phyloP scores from a whole-genome alignment of 2,113 vertebrate genomes.

The Nicator chloris region DNA sequence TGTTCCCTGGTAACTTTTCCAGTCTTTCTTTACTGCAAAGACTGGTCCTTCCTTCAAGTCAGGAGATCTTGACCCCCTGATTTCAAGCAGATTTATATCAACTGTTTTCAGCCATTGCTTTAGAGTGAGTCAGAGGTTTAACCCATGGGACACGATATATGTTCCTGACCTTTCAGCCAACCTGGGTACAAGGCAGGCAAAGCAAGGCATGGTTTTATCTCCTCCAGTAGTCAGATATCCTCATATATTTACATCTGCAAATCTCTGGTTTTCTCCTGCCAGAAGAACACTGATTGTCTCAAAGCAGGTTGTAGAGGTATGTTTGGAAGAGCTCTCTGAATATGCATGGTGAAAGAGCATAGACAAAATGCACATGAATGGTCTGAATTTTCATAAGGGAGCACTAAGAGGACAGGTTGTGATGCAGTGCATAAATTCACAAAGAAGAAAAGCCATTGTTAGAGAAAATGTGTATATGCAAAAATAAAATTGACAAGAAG shows the following conservation, averaged over 20 bases:
- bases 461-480: not conserved
- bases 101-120: not conserved
- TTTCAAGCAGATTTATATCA: not conserved
- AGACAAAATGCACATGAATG: not conserved
- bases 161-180: not conserved
- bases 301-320: not conserved
- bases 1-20: not conserved
- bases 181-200: not conserved
- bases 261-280: not conserved
- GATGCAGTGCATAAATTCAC: not conserved
- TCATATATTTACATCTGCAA: not conserved
- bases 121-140: not conserved
- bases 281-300: not conserved
- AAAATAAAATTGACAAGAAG: slow-evolving; percentile 2
- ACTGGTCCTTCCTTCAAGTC: not conserved
- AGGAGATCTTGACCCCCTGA: not conserved
- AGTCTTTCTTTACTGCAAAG: not conserved
- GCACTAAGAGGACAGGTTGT: not conserved
- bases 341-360: not conserved
- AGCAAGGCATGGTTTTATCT: not conserved
- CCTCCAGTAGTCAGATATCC: not conserved
- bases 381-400: not conserved
- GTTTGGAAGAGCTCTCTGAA: not conserved
- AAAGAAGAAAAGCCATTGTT: not conserved
- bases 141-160: not conserved